Evolutionary conservation across 2,797 vertebrate genomes (phyloP).

Genomic region (Delichon dasypus): DNA sequence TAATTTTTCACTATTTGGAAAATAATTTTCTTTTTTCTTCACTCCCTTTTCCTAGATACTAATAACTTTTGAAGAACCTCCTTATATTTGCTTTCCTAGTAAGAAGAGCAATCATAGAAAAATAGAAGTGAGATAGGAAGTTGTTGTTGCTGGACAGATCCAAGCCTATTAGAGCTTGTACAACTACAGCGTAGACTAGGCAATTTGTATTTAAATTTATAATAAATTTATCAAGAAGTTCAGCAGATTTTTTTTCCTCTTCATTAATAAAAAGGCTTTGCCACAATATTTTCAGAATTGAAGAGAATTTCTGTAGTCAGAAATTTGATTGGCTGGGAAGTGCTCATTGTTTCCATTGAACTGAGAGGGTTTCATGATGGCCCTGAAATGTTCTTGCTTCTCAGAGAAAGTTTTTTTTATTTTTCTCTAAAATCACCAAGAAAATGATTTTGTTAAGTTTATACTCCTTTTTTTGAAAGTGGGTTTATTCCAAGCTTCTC

Average conservation of each 20-base stretch:
- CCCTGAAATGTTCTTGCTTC: background rate
- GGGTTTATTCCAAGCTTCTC: background rate
- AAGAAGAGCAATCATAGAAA: fast-evolving
- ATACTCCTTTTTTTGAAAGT: background rate
- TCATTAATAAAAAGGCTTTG: background rate
- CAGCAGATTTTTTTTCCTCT: background rate
- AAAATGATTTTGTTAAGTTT: background rate
- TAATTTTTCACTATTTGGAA: background rate
- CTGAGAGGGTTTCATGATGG: background rate
- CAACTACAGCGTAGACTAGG: background rate
- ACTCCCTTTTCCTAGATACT: background rate
- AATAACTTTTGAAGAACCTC: background rate
- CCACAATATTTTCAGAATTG: background rate
- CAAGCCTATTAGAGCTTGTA: background rate
- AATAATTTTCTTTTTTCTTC: background rate
- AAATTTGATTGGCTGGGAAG: background rate
- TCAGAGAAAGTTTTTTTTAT: background rate
- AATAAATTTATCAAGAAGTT: background rate
- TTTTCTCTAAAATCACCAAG: background rate
- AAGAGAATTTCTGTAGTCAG: background rate
- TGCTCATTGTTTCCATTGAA: background rate
- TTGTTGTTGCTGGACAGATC: background rate
- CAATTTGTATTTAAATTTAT: background rate
- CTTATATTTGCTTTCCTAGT: background rate
- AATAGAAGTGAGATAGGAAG: background rate